Conservation (phyloP, 2,113 vertebrate genomes). For the Xenopus tropicalis region DNA sequence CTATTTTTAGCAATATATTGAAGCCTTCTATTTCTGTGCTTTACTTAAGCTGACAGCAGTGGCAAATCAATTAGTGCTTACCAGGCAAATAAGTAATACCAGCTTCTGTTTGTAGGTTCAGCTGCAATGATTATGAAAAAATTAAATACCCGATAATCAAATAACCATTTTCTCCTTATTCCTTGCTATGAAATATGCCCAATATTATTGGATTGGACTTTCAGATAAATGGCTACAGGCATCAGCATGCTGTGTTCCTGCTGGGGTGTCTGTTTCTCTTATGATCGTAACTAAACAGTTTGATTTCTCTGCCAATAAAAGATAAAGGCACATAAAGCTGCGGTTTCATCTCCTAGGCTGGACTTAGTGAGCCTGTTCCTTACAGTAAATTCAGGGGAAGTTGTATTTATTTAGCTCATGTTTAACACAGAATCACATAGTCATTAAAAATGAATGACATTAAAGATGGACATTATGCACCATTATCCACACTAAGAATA, state of each 20-base stretch:
- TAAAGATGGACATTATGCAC: no score
- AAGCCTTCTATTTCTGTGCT: constrained; percentile 7
- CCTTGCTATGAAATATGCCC: constrained; percentile 13
- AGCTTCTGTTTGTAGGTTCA: constrained; percentile 7
- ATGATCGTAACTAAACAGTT: constrained; percentile 5
- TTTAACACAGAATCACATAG: no score
- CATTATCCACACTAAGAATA: no score
- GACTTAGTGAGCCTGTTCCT: no score
- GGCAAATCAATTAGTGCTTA: no score
- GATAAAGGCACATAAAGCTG: no score
- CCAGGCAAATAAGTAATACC: constrained; percentile 25
- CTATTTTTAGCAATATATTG: constrained; percentile 23
- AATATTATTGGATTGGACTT: constrained; percentile 17
- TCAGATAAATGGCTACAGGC: constrained; percentile 12
- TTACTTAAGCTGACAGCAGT: no score
- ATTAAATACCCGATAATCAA: not conserved
- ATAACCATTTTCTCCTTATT: not conserved
- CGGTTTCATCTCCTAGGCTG: no score
- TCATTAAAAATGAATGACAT: no score
- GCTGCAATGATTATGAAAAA: constrained; percentile 10
- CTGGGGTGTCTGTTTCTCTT: not conserved
- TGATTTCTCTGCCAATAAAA: no score
- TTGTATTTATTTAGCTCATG: no score
- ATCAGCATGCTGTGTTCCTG: not conserved
- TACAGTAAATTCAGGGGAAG: no score